Evolutionary conservation across 2,797 vertebrate species (phyloP).

Genomic region (Sciaenops ocellatus): DNA sequence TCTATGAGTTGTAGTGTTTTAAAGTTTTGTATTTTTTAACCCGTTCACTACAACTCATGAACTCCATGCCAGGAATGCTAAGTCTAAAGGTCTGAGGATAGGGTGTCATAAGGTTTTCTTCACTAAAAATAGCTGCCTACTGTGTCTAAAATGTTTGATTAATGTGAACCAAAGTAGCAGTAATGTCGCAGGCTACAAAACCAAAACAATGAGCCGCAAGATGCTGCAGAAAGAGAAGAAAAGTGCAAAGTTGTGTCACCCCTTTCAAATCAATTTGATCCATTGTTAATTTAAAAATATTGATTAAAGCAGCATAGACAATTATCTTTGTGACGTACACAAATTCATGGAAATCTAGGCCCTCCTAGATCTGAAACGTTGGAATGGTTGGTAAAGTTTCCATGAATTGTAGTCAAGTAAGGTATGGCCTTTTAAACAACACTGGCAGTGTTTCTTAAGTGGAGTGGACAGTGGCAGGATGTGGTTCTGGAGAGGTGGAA

Average conservation of each 20-base stretch:
- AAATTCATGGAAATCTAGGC: background rate
- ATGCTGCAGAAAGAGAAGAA: background rate
- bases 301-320: background rate
- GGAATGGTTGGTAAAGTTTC: background rate
- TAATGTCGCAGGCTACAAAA: background rate
- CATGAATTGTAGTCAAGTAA: background rate
- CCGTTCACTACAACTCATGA: background rate
- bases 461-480: slow-evolving; percentile 57
- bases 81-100: no score
- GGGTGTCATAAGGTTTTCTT: no score
- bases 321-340: no score
- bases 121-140: no score
- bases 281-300: background rate
- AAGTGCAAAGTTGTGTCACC: background rate
- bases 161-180: no score
- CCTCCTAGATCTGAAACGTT: background rate
- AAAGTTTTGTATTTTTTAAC: background rate
- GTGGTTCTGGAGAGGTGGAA: slow-evolving; percentile 58
- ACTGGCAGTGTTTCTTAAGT: slow-evolving; percentile 16
- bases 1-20: background rate
- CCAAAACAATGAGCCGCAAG: background rate
- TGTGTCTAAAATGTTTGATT: no score
- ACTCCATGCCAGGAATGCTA: no score
- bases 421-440: slow-evolving; percentile 26
- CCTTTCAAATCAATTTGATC: background rate